A percentile compares a stretch with the other conserved stretches of the same genome.
These are phyloP conservation scores for Molossus alvarezi DNA, from an alignment of 2,797 vertebrate species.

Conservation along the genomic window DNA sequence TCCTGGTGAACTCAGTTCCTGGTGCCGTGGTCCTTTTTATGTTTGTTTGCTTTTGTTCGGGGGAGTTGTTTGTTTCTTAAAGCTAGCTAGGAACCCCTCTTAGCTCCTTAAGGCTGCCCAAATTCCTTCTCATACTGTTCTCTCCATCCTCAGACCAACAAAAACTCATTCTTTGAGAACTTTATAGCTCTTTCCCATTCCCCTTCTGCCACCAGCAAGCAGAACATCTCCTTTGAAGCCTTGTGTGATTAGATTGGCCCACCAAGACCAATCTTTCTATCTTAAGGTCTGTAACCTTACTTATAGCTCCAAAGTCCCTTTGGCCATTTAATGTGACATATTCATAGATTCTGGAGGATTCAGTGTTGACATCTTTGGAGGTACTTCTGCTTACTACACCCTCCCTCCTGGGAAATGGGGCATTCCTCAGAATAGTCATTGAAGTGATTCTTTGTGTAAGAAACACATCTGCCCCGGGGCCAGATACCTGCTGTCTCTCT, in stretches of 20 bases:
- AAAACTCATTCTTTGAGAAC: neutral
- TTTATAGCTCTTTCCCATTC: neutral
- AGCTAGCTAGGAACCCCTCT: neutral
- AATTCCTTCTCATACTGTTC: neutral
- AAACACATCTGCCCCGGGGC: neutral
- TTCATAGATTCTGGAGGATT: neutral
- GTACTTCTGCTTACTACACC: neutral
- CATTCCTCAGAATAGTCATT: neutral
- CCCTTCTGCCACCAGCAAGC: neutral
- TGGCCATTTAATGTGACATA: conserved; percentile 12
- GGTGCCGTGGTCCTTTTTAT: neutral
- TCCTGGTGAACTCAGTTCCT: neutral
- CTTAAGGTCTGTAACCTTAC: neutral
- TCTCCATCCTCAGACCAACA: neutral
- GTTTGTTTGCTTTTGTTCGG: neutral
- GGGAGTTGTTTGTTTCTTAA: neutral
- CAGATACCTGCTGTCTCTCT: neutral
- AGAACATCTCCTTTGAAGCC: neutral
- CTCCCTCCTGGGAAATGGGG: neutral
- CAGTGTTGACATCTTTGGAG: neutral
- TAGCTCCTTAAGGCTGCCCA: neutral
- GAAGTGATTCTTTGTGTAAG: neutral
- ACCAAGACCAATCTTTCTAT: neutral
- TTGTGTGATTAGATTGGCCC: neutral
- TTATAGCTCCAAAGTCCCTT: neutral